Evolutionary conservation across 2,888 invertebrate genomes (phyloP), one percentile per base, ranked within the genome.

Genomic region (Heliconius sara): DNA sequence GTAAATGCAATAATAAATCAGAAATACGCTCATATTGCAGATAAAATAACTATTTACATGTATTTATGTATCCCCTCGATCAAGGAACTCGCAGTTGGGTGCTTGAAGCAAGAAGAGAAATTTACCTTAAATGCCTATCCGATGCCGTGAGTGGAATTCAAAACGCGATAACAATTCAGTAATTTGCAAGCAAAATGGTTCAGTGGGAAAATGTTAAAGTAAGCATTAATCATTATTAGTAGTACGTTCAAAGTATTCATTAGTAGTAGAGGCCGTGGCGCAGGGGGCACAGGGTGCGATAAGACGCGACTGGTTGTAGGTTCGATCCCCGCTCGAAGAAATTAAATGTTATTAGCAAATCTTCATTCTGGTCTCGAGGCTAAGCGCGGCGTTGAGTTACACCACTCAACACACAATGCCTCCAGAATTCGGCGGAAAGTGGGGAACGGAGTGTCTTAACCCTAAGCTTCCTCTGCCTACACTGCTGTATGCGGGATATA

Each of bases 61-160:
- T 63, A 75, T 75, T 75, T 79, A 81, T 74, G 77, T 81, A 81
- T 81, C 70, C 63, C 30, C 66, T 63, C 63, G 67, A 77, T 81
- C 81, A 67, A 77, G 77, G 79, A 79, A 77, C 75, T 75, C 72
- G 22, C 22, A n/a, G 70, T 67, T 57, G 52, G 70, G 79, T 47
- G 75, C 74, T 75, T 47, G 63, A 79, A 68, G 73, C 65, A 60
- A 30, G 65, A 72, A 73, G 81, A 77, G 81, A 79, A 81, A 81
- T 79, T 81, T 78, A 76, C 78, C 76, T 80, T 81, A 74, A 76
- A 77, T n/a, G 76, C 66, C 60, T 78, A 76, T 77, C 72, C 39
- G 66, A 72, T 16, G 34, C 57, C 39, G 72, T 70, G 39, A 43
- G 34, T 57, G 70, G 72, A 68, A 79, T 79, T 76, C 43, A 25